Percentiles rank a stretch among this genome's conserved stretches.
phyloP scores from a whole-genome alignment of 2,888 invertebrate genomes.

The Harpalus rufipes region DNA sequence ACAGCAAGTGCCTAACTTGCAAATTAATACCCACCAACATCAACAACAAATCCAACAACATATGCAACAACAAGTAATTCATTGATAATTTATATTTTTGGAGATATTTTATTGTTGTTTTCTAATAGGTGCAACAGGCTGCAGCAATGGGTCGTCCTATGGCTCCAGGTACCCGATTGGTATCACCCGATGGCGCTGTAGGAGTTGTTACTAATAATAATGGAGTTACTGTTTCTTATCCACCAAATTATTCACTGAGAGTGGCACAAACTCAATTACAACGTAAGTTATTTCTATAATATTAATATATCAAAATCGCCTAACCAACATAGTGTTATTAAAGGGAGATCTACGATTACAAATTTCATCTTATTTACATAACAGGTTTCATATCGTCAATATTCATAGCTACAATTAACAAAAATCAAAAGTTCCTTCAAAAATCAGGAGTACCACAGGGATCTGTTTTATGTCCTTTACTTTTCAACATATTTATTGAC shows the following conservation, averaged over 20 bases:
- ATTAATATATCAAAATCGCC: no score
- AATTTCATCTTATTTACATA: no score
- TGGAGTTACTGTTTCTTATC: slow-evolving; percentile 79
- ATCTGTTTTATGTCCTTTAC: no score
- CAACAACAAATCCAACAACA: slow-evolving; percentile 79
- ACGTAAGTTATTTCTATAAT: slow-evolving; percentile 71
- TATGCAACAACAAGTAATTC: slow-evolving; percentile 78
- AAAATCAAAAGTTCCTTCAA: no score
- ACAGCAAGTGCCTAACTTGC: slow-evolving; percentile 69
- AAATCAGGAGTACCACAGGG: no score
- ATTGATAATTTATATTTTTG: slow-evolving; percentile 12
- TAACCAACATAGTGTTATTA: no score
- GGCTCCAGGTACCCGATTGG: slow-evolving; percentile 79
- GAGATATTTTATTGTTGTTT: slow-evolving; percentile 49
- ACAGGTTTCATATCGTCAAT: no score
- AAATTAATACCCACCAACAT: slow-evolving; percentile 68
- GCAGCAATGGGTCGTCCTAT: slow-evolving; percentile 81
- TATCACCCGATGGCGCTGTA: slow-evolving; percentile 82
- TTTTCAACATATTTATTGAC: no score
- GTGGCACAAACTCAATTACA: slow-evolving; percentile 73
- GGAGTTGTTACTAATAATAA: slow-evolving; percentile 84
- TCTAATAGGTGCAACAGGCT: slow-evolving; percentile 81
- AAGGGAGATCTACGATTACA: no score
- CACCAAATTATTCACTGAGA: slow-evolving; percentile 77
- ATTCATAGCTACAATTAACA: no score